phyloP scores from a whole-genome alignment of 2,888 invertebrate species.

The Myopa testacea region DNA sequence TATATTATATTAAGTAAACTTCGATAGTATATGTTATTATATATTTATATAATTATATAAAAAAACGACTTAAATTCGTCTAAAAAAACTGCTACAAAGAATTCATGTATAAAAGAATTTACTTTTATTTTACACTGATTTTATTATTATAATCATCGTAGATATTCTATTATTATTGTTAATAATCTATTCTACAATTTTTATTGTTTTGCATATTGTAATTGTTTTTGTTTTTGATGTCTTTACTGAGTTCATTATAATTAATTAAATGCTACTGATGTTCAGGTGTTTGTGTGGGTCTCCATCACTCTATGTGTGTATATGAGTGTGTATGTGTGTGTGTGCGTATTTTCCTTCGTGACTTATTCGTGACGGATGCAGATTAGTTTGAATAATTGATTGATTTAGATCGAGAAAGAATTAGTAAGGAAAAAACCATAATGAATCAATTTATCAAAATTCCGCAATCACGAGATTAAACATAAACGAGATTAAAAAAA shows the following conservation, averaged over 20 bases:
- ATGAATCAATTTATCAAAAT: background rate
- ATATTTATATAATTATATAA: background rate
- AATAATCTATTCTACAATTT: too few relatives aligned
- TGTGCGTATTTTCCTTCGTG: background rate
- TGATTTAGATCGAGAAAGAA: background rate
- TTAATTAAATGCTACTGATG: too few relatives aligned
- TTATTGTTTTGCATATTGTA: too few relatives aligned
- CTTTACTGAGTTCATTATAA: too few relatives aligned
- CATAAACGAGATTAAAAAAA: background rate
- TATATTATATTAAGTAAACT: background rate
- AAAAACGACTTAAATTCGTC: too few relatives aligned
- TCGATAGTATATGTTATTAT: background rate
- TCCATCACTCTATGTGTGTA: background rate
- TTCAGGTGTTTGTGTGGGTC: too few relatives aligned
- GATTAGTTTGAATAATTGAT: slow-evolving; percentile 7
- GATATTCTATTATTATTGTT: too few relatives aligned
- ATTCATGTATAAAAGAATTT: too few relatives aligned
- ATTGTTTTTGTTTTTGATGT: too few relatives aligned
- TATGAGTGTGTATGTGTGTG: background rate
- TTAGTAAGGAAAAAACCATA: background rate
- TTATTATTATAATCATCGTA: too few relatives aligned
- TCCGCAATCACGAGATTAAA: background rate
- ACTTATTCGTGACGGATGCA: slow-evolving; percentile 24
- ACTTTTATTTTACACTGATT: too few relatives aligned
- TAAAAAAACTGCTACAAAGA: too few relatives aligned